Conservation (phyloP, 2,113 vertebrate species). For the Grantiella picta region DNA sequence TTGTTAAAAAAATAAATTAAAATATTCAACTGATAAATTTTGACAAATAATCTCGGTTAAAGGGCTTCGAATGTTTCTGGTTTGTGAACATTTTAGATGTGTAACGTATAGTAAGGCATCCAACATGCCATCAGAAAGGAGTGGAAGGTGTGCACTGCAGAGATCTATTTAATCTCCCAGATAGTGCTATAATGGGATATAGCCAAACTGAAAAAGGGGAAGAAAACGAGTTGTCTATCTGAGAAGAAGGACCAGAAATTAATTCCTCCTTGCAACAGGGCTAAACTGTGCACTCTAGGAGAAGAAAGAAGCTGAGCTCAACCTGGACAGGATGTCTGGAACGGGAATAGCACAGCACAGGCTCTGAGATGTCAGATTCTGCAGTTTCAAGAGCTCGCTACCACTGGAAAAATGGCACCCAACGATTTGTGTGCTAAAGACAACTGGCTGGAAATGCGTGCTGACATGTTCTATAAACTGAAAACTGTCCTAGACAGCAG, state of each 20-base stretch:
- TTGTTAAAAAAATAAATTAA: neutral
- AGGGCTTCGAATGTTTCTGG: neutral
- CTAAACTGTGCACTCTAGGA: neutral
- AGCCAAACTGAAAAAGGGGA: neutral
- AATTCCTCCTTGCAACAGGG: neutral
- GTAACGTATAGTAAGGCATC: neutral
- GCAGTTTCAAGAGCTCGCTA: neutral
- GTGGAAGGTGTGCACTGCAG: neutral
- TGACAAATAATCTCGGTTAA: neutral
- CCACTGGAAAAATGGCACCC: neutral
- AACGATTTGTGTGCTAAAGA: neutral
- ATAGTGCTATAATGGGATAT: accelerated
- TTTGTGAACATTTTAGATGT: neutral
- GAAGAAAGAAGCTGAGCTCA: neutral
- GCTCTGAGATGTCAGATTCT: neutral
- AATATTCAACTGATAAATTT: neutral
- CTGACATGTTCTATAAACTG: neutral
- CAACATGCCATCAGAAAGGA: neutral
- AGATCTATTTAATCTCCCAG: neutral
- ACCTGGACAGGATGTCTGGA: neutral
- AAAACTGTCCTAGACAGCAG: neutral
- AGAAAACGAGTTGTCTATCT: neutral
- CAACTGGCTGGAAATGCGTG: neutral
- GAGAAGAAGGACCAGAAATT: neutral
- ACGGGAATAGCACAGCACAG: neutral